Evolutionary conservation across 2,113 vertebrate species (phyloP).

Genomic region (Promerops cafer): DNA sequence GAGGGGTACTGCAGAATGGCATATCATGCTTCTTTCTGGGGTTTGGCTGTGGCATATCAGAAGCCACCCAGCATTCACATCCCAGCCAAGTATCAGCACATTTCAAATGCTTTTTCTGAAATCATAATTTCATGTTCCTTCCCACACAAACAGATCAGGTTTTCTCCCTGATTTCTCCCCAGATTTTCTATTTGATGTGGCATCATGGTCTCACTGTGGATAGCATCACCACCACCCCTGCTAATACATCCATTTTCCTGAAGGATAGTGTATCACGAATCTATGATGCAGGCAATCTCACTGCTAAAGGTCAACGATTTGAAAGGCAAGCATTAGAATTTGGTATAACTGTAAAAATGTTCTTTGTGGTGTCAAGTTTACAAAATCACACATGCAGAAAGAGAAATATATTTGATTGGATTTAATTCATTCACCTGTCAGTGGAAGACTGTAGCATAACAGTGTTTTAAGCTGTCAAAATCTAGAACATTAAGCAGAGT

Average conservation of each 20-base stretch:
- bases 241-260: not conserved
- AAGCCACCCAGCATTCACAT: not conserved
- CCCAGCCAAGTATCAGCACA: not conserved
- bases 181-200: not conserved
- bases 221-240: not conserved
- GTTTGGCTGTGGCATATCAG: not conserved
- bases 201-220: not conserved
- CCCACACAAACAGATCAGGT: not conserved
- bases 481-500: not conserved
- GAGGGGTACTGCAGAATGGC: not conserved
- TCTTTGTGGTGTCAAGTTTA: not conserved
- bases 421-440: not conserved
- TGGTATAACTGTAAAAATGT: not conserved
- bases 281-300: not conserved
- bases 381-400: not conserved
- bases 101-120: not conserved
- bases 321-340: not conserved
- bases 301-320: not conserved
- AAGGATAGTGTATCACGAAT: not conserved
- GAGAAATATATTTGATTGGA: not conserved
- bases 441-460: not conserved
- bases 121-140: not conserved
- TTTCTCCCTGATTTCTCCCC: not conserved
- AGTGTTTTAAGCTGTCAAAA: not conserved
- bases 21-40: not conserved